phyloP scores from a whole-genome alignment of 2,888 invertebrate species.

The Cynaeus angustus region DNA sequence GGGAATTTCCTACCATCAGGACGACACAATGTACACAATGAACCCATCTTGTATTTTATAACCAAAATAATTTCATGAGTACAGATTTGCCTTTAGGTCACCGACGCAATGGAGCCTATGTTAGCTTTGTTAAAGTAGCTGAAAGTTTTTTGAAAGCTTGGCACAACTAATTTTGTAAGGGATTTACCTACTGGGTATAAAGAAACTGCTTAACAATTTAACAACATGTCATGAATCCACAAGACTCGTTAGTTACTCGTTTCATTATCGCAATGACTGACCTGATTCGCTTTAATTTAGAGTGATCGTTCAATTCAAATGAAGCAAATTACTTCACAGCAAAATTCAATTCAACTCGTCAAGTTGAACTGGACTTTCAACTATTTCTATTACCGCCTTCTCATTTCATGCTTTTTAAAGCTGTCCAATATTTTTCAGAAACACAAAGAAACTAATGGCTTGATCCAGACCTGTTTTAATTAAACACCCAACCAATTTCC shows the following conservation, averaged over 20 bases:
- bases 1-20: slow-evolving; percentile 2
- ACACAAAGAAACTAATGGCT: not conserved
- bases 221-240: no score
- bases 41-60: slow-evolving; percentile 6
- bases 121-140: not conserved
- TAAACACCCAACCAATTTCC: slow-evolving; percentile 7
- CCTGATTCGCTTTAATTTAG: slow-evolving; percentile 6
- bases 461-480: slow-evolving; percentile 23
- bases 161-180: slow-evolving; percentile 4
- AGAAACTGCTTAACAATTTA: no score
- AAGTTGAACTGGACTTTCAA: not conserved
- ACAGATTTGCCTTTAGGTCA: slow-evolving; percentile 1
- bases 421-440: not conserved
- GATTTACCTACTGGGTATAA: not conserved
- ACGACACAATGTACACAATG: slow-evolving; percentile 5
- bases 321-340: slow-evolving; percentile 4
- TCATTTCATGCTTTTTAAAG: slow-evolving; percentile 5
- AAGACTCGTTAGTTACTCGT: not conserved
- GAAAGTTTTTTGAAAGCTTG: slow-evolving; percentile 2
- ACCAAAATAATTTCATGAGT: slow-evolving; percentile 2
- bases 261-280: not conserved
- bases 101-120: no score
- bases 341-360: slow-evolving; percentile 6
- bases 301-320: slow-evolving; percentile 6
- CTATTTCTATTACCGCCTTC: not conserved